Percentiles rank a stretch among this genome's conserved stretches.
These are phyloP conservation scores for Machaerirhynchus nigripectus DNA, from an alignment of 2,113 vertebrate genomes.

Conservation along the genomic window DNA sequence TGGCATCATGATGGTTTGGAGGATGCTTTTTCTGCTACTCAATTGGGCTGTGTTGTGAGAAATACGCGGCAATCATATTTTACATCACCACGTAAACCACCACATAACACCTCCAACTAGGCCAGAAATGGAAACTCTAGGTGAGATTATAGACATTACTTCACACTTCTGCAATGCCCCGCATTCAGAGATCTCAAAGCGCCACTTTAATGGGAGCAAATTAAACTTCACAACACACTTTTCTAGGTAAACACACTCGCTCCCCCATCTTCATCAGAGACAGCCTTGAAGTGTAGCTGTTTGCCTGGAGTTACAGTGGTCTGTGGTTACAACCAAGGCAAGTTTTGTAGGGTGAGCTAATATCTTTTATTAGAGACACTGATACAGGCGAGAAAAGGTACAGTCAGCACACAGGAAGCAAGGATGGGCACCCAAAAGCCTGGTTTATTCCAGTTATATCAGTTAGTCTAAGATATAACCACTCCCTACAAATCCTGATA, in stretches of 20 bases:
- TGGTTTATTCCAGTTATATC: background rate
- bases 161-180: background rate
- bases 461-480: background rate
- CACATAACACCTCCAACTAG: slow-evolving; percentile 10
- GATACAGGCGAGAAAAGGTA: background rate
- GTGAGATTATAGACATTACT: slow-evolving; percentile 36
- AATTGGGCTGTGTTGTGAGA: background rate
- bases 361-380: background rate
- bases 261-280: background rate
- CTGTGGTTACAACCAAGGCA: slow-evolving; percentile 1
- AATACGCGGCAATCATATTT: slow-evolving; percentile 14
- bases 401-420: background rate
- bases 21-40: slow-evolving; percentile 14
- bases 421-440: background rate
- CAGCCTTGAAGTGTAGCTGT: background rate
- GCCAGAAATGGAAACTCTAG: slow-evolving; percentile 22
- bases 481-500: background rate
- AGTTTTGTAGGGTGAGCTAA: background rate
- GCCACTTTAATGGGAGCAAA: background rate
- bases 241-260: slow-evolving; percentile 2
- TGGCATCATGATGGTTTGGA: slow-evolving; percentile 63
- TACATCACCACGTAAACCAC: slow-evolving; percentile 22
- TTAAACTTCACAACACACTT: slow-evolving; percentile 32
- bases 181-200: slow-evolving; percentile 12
- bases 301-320: slow-evolving; percentile 2